Base-by-base conservation (phyloP, 2,797 vertebrate genomes). In the Scolopax bukidnonensis region DNA sequence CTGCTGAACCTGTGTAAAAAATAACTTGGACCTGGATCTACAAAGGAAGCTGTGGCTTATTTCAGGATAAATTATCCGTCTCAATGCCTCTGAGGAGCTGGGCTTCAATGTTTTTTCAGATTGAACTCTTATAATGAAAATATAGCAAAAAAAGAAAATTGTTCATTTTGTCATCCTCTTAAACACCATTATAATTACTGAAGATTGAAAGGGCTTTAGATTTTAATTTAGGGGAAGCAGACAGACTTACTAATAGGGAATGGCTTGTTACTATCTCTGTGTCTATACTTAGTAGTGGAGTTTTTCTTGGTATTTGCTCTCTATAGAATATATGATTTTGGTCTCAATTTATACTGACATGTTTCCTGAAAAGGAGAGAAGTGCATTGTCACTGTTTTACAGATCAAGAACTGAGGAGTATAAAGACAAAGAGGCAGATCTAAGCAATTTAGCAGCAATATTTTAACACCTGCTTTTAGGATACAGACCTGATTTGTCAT, bases 101-200 rank as follows among this genome's bases (percentile, higher is more conserved):
- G 23, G 10, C 23, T 84, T 79, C 65, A 96, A 61, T 78, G 45
- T 6, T 92, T 91, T 95, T 97, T 94, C 81, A 74, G 65, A 63
- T 38, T 77, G 38, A 92, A 94, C 56, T 93, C 47, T 88, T 92
- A 85, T 84, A 96, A 90, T 79, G 54, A 90, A 90, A 89, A 30
- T 10, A 63, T 2, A 86, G 13, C 10, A 78, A 88, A 87, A 87
- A 71, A 76, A 60, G 2, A 70, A 43, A 69, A 47, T 33, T 2
- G 20, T 9, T 40, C 74, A 6, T 23, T 76, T 85, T 77, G 15
- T 75, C 14, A 27, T 61, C 6, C 8, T 82, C 36, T 80, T 83
- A 71, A 45, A 85, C 17, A 40, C 18, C 5, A 23, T 60, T 78
- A 9, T 56, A 78, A 56, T 57, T 56, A 54, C 16, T 40, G 4